These are phyloP conservation scores for Zaprionus davidi DNA, from an alignment of 1,140 invertebrate species.

Conservation along the genomic window DNA sequence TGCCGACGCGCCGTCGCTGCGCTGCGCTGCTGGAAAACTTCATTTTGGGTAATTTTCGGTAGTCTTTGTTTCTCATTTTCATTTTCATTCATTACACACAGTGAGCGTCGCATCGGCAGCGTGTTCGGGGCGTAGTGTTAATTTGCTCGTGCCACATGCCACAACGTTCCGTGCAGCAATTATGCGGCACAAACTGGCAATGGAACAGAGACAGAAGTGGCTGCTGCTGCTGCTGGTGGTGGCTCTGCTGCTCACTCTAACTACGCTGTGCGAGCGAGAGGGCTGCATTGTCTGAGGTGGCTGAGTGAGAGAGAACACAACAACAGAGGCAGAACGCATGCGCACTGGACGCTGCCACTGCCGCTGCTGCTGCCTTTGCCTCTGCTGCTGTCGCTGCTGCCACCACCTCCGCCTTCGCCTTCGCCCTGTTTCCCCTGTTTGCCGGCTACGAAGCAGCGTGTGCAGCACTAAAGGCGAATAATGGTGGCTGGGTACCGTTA, in stretches of 20 bases:
- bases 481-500: constrained; percentile 57
- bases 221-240: constrained; percentile 32
- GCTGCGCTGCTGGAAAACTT: constrained; percentile 65
- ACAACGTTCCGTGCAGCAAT: constrained; percentile 49
- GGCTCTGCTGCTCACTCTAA: constrained; percentile 17
- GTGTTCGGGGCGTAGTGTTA: constrained; percentile 61
- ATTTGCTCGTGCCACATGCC: constrained; percentile 64
- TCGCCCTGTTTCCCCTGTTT: constrained; percentile 53
- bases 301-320: constrained; percentile 25
- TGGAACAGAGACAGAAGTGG: constrained; percentile 39
- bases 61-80: constrained; percentile 80
- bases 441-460: constrained; percentile 62
- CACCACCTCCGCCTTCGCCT: constrained; percentile 2
- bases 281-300: not conserved
- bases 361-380: constrained; percentile 11
- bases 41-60: constrained; percentile 77
- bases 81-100: constrained; percentile 75
- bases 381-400: not conserved
- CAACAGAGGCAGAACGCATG: constrained; percentile 49
- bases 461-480: constrained; percentile 63
- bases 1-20: constrained; percentile 13
- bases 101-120: too few species aligned
- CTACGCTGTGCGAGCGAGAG: not conserved
- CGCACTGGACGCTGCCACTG: constrained; percentile 60
- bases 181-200: constrained; percentile 52